Conservation (phyloP, 2,113 vertebrate genomes). For the Gila orcuttii region DNA sequence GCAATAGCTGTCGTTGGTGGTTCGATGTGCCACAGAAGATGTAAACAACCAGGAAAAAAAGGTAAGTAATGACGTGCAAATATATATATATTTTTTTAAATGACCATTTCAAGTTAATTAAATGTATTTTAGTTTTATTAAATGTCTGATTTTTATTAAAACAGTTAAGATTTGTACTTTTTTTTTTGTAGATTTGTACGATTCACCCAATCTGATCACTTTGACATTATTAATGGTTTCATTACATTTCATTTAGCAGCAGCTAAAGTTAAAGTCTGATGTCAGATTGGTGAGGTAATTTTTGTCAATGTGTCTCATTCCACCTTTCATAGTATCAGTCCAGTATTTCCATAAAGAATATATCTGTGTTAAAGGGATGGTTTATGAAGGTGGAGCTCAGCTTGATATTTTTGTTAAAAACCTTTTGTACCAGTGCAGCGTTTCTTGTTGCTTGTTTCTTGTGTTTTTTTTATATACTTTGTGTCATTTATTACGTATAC, state of each 20-base stretch:
- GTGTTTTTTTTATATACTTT: background rate
- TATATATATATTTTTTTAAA: background rate
- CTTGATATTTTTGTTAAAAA: too few species aligned
- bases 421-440: too few species aligned
- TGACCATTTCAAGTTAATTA: background rate
- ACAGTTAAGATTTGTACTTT: too few species aligned
- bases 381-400: too few species aligned
- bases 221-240: background rate
- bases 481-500: background rate
- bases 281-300: background rate
- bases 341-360: too few species aligned
- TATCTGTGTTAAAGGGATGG: too few species aligned
- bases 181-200: too few species aligned
- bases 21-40: background rate
- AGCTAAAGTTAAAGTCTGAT: background rate
- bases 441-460: background rate
- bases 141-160: background rate
- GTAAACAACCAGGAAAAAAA: background rate
- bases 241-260: background rate
- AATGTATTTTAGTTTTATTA: background rate
- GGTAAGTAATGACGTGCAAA: background rate
- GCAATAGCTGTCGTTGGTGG: background rate
- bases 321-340: background rate
- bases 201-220: background rate
- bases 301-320: background rate